These are phyloP conservation scores for Otis tarda DNA, from an alignment of 2,113 vertebrate species.

Conservation along the genomic window DNA sequence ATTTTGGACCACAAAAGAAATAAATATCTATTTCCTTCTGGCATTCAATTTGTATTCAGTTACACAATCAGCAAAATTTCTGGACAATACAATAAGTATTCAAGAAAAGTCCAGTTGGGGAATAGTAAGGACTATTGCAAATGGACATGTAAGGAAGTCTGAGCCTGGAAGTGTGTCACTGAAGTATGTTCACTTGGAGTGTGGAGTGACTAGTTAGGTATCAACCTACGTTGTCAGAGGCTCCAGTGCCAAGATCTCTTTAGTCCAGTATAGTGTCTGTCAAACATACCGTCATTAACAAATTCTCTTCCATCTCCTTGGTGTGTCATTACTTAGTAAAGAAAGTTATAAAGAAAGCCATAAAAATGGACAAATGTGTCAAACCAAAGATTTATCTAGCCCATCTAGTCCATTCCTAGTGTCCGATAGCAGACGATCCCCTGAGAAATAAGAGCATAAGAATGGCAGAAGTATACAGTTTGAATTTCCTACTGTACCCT, in stretches of 20 bases:
- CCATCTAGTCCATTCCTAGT: not conserved
- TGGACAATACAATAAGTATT: not conserved
- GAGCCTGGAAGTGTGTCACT: not conserved
- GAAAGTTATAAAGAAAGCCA: slow-evolving; percentile 4
- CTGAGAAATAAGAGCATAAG: not conserved
- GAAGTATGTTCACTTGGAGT: not conserved
- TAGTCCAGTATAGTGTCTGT: not conserved
- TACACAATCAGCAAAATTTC: not conserved
- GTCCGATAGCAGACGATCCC: not conserved
- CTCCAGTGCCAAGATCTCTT: not conserved
- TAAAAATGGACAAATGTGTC: not conserved
- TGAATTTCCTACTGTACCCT: not conserved
- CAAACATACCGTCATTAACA: not conserved
- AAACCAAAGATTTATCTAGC: not conserved
- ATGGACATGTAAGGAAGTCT: not conserved
- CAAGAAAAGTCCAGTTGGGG: not conserved
- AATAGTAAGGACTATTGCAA: not conserved
- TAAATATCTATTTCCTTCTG: not conserved
- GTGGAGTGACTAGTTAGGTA: not conserved
- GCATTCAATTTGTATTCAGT: not conserved
- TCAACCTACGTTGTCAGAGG: not conserved
- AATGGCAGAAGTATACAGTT: not conserved
- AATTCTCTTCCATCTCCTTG: slow-evolving; percentile 19
- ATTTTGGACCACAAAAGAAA: not conserved
- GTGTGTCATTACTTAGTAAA: slow-evolving; percentile 20